Evolutionary conservation across 2,113 vertebrate genomes (phyloP).

Genomic region (Neomonachus schauinslandi): DNA sequence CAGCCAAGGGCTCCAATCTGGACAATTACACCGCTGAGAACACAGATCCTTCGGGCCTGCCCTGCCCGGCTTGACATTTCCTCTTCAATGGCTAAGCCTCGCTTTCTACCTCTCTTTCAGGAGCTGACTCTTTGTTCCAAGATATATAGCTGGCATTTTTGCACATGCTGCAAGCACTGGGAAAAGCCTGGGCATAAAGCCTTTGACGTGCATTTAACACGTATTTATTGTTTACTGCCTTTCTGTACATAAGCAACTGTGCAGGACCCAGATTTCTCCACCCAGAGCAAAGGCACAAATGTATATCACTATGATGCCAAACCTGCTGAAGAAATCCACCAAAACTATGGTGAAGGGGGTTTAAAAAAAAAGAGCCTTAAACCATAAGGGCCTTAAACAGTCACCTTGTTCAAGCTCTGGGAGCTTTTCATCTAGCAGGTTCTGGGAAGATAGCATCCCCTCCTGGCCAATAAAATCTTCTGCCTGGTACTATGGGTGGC

Average conservation of each 20-base stretch:
- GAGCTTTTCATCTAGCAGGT: background rate
- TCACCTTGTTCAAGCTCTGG: background rate
- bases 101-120: constrained; percentile 39
- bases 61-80: constrained; percentile 43
- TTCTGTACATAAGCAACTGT: background rate
- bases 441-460: background rate
- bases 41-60: background rate
- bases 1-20: background rate
- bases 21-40: constrained; percentile 23
- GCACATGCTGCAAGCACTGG: background rate
- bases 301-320: background rate
- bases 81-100: constrained; percentile 15
- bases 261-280: background rate
- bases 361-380: no score
- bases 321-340: background rate
- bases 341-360: background rate
- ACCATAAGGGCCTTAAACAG: no score
- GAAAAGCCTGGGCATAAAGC: background rate
- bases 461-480: background rate
- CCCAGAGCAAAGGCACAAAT: background rate
- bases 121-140: constrained; percentile 1
- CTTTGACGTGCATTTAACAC: background rate
- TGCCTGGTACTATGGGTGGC: background rate
- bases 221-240: background rate
- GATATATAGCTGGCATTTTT: background rate